Evolutionary conservation across 1,140 invertebrate genomes (phyloP).

Genomic region (Hermetia illucens): DNA sequence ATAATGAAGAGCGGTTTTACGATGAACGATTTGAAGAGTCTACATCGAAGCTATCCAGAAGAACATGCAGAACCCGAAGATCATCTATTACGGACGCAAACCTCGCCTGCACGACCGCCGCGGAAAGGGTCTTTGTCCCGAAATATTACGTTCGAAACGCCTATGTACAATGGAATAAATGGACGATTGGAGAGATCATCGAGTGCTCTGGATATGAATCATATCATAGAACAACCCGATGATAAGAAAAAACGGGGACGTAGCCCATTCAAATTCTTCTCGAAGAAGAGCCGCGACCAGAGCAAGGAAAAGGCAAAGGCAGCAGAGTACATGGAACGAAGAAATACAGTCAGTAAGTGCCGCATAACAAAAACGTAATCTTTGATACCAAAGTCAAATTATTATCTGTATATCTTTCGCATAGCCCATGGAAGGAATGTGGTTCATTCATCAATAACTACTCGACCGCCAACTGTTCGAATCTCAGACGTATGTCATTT

Average conservation of each 20-base stretch:
- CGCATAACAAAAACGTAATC: neutral
- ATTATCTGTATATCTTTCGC: neutral
- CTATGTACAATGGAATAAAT: conserved; percentile 16
- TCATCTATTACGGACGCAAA: conserved; percentile 37
- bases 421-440: conserved; percentile 25
- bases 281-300: conserved; percentile 26
- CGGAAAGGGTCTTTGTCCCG: conserved; percentile 57
- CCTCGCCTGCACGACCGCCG: conserved; percentile 49
- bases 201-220: conserved; percentile 56
- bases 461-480: conserved; percentile 19
- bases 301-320: conserved; percentile 21
- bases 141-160: conserved; percentile 29
- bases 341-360: conserved; percentile 16
- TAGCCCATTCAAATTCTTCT: conserved; percentile 71
- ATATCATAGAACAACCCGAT: conserved; percentile 43
- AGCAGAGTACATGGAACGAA: conserved; percentile 20
- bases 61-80: conserved; percentile 62
- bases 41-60: conserved; percentile 72
- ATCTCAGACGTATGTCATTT: conserved; percentile 16
- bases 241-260: conserved; percentile 76
- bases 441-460: conserved; percentile 23
- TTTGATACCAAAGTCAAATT: neutral
- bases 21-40: conserved; percentile 85
- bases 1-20: conserved; percentile 87
- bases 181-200: conserved; percentile 51